These are phyloP conservation scores for Odocoileus virginianus DNA, from an alignment of 2,113 vertebrate species.

Conservation along the genomic window DNA sequence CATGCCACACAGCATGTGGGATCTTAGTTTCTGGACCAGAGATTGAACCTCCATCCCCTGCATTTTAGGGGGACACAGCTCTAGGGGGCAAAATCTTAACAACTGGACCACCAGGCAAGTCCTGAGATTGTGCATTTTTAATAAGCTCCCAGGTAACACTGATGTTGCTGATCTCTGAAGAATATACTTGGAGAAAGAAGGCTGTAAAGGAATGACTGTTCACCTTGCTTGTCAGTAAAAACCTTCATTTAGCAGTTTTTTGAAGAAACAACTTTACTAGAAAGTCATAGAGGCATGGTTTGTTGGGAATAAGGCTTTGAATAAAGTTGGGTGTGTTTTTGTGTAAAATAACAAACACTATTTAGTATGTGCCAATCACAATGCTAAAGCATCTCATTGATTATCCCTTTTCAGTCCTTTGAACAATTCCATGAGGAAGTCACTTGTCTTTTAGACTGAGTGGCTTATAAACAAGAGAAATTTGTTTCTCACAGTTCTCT, in stretches of 20 bases:
- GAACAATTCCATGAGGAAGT: not conserved
- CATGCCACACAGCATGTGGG: not conserved
- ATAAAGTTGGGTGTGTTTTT: not conserved
- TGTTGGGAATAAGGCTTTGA: not conserved
- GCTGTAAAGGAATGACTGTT: not conserved
- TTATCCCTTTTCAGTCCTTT: not conserved
- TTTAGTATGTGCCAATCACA: not conserved
- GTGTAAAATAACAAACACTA: not conserved
- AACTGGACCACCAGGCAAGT: not conserved
- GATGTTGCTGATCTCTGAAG: not conserved
- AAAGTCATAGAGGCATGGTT: not conserved
- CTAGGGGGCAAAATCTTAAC: not conserved
- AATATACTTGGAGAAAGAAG: not conserved
- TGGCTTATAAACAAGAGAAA: not conserved
- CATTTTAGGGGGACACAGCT: not conserved
- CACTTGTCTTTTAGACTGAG: not conserved
- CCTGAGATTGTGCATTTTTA: not conserved
- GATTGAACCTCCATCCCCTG: not conserved
- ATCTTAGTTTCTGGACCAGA: not conserved
- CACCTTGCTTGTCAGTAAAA: not conserved
- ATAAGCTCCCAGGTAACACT: not conserved
- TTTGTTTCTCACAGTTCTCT: not conserved
- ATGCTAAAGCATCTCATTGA: not conserved
- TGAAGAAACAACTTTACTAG: not conserved
- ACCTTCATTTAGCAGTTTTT: not conserved